Evolutionary conservation across 2,113 vertebrate genomes (phyloP), one percentile per base, ranked within the genome.

Genomic region (Trichechus manatus): DNA sequence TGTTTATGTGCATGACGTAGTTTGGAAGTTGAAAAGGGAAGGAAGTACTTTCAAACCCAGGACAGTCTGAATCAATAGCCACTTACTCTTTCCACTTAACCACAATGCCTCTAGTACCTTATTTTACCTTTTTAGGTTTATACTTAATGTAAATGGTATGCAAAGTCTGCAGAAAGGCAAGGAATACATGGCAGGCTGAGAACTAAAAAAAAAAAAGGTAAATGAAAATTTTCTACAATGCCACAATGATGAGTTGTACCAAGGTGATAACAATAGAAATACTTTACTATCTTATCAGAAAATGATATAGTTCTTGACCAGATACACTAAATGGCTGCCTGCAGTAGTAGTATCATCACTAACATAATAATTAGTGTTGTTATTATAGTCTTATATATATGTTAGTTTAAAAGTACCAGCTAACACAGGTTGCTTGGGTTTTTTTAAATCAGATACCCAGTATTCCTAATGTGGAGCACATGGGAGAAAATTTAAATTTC

Each of bases 61-160:
- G n/a, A 36, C 27, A 9, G 23, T 79, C 64, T 42, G 27, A 74
- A 74, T 61, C 63, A 93, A 70, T 2, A 79, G 31, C 56, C 27
- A 27, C 9, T 53, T 39, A 39, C 14, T 42, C n/a, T 91, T 53
- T 20, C 56, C 42, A 29, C 42, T 29, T 11, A 78, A 44, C 47
- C 44, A 47, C 27, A 15, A 25, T 29, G 44, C 25, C 50, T 72
- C 50, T 29, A 9, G 9, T 5, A 27, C 50, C 39, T 97, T 47
- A 20, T 53, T 72, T 82, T 50, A 75, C 74, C 27, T 84, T 85
- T 66, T 77, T 22, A 33, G 68, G 66, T 85, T 59, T 92, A 87
- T 87, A 96, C 97, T 98, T 98, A 98, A 66, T 96, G 87, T 97
- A 94, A 97, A 98, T 98, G 75, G 98, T 98, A 96, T 98, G 97